phyloP scores from a whole-genome alignment of 2,113 vertebrate species.

The Onychorhynchus coronatus region DNA sequence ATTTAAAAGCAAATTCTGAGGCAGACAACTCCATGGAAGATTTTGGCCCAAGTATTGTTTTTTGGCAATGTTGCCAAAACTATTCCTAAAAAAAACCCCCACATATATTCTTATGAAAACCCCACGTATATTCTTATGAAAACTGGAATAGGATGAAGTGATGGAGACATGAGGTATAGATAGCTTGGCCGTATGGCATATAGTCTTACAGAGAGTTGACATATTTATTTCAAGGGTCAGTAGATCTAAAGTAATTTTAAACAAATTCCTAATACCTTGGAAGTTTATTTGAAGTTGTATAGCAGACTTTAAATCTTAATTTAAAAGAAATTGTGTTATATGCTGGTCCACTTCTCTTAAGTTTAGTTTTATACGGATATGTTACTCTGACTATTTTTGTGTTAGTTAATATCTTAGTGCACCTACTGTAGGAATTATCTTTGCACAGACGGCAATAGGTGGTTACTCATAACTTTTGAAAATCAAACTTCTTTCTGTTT shows the following conservation, averaged over 20 bases:
- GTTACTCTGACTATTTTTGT: neutral
- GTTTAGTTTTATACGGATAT: neutral
- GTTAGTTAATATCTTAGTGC: neutral
- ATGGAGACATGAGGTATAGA: neutral
- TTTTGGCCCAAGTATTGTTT: neutral
- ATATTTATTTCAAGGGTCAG: neutral
- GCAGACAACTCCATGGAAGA: neutral
- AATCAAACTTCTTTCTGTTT: neutral
- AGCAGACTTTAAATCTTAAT: neutral
- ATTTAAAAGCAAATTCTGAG: neutral
- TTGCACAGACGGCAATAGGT: neutral
- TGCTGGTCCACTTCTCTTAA: neutral
- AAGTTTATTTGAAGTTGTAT: neutral
- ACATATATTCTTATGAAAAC: neutral
- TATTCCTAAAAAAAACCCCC: neutral
- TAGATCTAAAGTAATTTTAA: neutral
- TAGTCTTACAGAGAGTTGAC: neutral
- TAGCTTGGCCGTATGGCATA: neutral
- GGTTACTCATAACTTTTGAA: neutral
- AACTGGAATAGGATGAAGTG: neutral
- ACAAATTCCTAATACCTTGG: neutral
- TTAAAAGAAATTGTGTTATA: neutral
- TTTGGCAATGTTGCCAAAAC: neutral
- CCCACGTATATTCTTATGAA: neutral
- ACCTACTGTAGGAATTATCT: neutral